Percentiles rank a stretch among this genome's conserved stretches.
Conservation (phyloP, 1,140 invertebrate genomes). For the Globodera ellingtonae region DNA sequence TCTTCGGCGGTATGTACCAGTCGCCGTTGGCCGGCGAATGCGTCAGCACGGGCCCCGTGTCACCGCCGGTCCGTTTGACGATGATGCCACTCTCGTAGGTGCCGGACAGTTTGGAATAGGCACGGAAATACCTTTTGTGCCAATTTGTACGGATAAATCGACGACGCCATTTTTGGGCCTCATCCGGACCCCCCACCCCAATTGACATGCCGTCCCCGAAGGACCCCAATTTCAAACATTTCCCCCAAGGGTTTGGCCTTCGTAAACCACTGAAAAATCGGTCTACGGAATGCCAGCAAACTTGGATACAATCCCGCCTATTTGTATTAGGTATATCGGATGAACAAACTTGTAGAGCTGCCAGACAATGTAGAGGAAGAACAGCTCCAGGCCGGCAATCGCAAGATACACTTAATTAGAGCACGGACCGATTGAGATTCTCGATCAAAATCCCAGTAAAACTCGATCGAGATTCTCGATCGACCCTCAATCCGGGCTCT, state of each 20-base stretch:
- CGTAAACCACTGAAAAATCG: neutral
- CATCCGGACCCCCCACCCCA: no score
- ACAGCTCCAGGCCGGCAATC: conserved; percentile 59
- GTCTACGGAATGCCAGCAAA: neutral
- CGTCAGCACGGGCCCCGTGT: conserved; percentile 1
- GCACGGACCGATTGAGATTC: no score
- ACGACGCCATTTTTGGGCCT: neutral
- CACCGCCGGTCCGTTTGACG: conserved; percentile 17
- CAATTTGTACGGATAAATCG: neutral
- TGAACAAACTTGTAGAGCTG: conserved; percentile 59
- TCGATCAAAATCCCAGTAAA: no score
- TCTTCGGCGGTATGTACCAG: conserved; percentile 50
- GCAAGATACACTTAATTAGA: conserved; percentile 51
- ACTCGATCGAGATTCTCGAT: no score
- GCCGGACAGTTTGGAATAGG: conserved; percentile 21
- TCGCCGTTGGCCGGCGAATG: conserved; percentile 23
- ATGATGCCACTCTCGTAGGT: conserved; percentile 23
- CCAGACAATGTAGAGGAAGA: conserved; percentile 64
- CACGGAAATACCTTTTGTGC: conserved; percentile 8
- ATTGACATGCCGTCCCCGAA: no score
- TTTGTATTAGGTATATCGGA: conserved; percentile 14
- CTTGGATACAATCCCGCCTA: neutral
- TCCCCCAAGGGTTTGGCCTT: no score
- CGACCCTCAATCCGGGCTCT: no score
- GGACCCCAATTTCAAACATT: no score